Evolutionary conservation across 2,888 invertebrate genomes (phyloP).

Genomic region (Scaptomyza cyrtandrae): DNA sequence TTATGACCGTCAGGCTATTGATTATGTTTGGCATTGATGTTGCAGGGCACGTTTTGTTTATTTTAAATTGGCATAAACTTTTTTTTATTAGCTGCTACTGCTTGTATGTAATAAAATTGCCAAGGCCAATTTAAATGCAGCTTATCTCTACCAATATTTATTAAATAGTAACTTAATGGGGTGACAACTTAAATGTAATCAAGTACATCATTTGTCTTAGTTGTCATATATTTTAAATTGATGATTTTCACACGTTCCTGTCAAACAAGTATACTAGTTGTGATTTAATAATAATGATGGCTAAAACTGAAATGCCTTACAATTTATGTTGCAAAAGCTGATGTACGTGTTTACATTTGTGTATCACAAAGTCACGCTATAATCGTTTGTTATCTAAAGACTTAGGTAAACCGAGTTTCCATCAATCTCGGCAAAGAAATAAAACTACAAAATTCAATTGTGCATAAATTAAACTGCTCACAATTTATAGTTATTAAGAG

Average conservation of each 20-base stretch:
- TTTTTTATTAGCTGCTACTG: neutral
- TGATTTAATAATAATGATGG: slow-evolving; percentile 5
- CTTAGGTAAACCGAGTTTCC: slow-evolving; percentile 1
- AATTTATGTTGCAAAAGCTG: neutral
- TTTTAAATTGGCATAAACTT: neutral
- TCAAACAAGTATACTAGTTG: slow-evolving; percentile 9
- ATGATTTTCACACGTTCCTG: slow-evolving; percentile 34
- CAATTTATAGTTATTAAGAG: too few relatives aligned
- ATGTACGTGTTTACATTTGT: slow-evolving; percentile 9
- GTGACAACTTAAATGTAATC: neutral
- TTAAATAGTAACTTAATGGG: neutral
- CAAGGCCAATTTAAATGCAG: neutral
- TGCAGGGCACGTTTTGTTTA: neutral
- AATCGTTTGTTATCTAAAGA: slow-evolving; percentile 19
- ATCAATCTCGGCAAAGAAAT: neutral
- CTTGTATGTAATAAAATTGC: neutral
- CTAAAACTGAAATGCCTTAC: slow-evolving; percentile 11
- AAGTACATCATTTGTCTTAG: slow-evolving; percentile 11
- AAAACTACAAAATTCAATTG: too few relatives aligned
- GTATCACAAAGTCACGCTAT: neutral
- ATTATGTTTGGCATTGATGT: slow-evolving; percentile 6
- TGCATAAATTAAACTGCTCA: too few relatives aligned
- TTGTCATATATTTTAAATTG: slow-evolving; percentile 20
- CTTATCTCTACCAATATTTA: neutral
- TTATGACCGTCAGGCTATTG: neutral